Conservation (phyloP, 1,140 invertebrate species). For the Thaumatotibia leucotreta region DNA sequence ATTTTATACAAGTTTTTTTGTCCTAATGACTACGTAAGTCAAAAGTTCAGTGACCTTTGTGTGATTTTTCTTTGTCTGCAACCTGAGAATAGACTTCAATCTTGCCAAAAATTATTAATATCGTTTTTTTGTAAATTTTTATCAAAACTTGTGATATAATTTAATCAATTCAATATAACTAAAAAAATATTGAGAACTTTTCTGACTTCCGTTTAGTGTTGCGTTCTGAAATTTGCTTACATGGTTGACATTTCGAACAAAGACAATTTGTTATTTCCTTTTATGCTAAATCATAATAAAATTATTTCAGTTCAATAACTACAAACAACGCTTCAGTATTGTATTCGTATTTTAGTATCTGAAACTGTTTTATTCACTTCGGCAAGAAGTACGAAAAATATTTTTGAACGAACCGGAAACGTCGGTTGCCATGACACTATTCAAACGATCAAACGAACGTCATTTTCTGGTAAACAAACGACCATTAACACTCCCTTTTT, state of each 20-base stretch:
- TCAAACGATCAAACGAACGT: conserved; percentile 39
- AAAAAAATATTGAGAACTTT: neutral
- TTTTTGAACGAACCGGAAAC: conserved; percentile 33
- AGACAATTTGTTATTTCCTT: neutral
- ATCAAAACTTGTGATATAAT: neutral
- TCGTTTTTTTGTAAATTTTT: neutral
- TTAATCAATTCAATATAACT: neutral
- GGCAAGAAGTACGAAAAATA: neutral
- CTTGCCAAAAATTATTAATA: neutral
- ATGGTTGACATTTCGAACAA: neutral
- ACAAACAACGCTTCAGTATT: no score
- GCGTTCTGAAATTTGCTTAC: neutral
- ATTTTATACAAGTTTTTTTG: neutral
- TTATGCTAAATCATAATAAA: neutral
- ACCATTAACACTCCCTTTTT: neutral
- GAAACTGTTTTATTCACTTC: neutral
- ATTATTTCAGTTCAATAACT: no score
- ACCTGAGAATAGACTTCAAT: neutral
- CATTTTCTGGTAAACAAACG: conserved; percentile 19
- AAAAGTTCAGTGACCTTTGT: conserved; percentile 39
- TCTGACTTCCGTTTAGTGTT: neutral
- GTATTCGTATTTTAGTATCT: neutral
- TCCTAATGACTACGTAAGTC: conserved; percentile 20
- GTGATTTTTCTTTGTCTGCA: neutral
- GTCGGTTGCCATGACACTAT: conserved; percentile 42